Evolutionary conservation across 2,888 invertebrate genomes (phyloP), one percentile per base, ranked within the genome.

Genomic region (Leptodirus hochenwartii): DNA sequence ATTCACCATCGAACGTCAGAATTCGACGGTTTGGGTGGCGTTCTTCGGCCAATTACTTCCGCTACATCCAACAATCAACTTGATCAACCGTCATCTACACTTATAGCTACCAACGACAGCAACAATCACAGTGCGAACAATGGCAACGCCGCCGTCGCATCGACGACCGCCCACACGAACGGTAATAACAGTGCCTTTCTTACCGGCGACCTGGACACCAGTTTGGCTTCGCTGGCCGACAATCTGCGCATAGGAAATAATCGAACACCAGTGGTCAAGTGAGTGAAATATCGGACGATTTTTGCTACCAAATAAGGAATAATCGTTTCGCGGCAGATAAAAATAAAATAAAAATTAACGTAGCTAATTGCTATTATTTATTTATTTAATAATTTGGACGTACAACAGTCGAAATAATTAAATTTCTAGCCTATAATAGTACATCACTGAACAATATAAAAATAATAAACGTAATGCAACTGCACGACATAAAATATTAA

Each of bases 191-290:
- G 61, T 39, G 56, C 61, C 37, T 76, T 93, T 40, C 65, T 91
- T 38, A 85, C 87, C 15, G 87, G 88, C 32, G 93, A 93, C 58
- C 63, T 95, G 54, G 91, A 95, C 54, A 82, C 87, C 43, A 90
- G 88, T 43, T 70, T 93, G 36, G 90, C 90, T 37, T 81, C 81
- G 40, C 63, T 95, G 44, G 93, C 91, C 37, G 85, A 91, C 60
- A 93, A 91, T 59, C 69, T 95, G 44, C 70, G 76, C 45, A 85
- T 87, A 47, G n/a, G n/a, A n/a, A 81, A 82, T 59, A 73, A 69
- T 41, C 66, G 69, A 17, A 59, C 69, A 28, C 67, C 66, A 27
- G 63, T 65, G 45, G 69, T 65, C 35, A 75, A 81, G 81, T 81
- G 59, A 72, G 76, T 67, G 23, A 22, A n/a, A 3, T 16, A 15